A percentile compares a stretch with the other conserved stretches of the same genome.
phyloP scores from a whole-genome alignment of 2,797 vertebrate genomes.

The Rhinatrema bivittatum region DNA sequence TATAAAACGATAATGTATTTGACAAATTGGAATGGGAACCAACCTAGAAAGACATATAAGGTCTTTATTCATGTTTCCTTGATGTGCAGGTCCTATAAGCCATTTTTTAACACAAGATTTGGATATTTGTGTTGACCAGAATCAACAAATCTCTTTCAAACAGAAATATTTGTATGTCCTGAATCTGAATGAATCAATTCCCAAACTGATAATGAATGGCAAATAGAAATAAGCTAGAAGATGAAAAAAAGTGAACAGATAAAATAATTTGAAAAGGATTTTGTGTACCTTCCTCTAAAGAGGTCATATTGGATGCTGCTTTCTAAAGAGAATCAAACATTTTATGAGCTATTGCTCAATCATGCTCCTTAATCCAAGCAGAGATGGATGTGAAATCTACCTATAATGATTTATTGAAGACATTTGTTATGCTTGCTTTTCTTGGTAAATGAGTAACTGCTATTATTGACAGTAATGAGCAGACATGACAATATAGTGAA shows the following conservation, averaged over 20 bases:
- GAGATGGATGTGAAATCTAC: slow-evolving; percentile 7
- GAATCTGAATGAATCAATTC: too few relatives aligned
- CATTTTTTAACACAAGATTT: too few relatives aligned
- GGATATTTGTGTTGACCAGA: too few relatives aligned
- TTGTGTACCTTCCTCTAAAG: not conserved
- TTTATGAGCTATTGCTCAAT: slow-evolving; percentile 5
- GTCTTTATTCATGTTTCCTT: too few relatives aligned
- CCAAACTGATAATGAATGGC: not conserved
- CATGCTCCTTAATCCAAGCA: slow-evolving; percentile 3
- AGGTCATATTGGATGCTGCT: not conserved
- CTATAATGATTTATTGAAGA: not conserved
- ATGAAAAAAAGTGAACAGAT: not conserved
- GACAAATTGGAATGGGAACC: too few relatives aligned
- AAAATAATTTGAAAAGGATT: not conserved
- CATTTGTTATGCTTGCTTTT: not conserved
- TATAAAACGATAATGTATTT: too few relatives aligned
- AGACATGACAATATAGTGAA: slow-evolving; percentile 1
- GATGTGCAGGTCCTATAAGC: too few relatives aligned
- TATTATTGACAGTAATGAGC: not conserved
- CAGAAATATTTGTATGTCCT: too few relatives aligned
- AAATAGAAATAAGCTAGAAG: not conserved
- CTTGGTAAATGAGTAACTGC: not conserved
- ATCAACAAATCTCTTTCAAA: too few relatives aligned
- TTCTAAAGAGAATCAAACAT: slow-evolving; percentile 1
- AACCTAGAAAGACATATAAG: too few relatives aligned